phyloP scores from a whole-genome alignment of 2,888 invertebrate genomes.

The Agrochola lota region DNA sequence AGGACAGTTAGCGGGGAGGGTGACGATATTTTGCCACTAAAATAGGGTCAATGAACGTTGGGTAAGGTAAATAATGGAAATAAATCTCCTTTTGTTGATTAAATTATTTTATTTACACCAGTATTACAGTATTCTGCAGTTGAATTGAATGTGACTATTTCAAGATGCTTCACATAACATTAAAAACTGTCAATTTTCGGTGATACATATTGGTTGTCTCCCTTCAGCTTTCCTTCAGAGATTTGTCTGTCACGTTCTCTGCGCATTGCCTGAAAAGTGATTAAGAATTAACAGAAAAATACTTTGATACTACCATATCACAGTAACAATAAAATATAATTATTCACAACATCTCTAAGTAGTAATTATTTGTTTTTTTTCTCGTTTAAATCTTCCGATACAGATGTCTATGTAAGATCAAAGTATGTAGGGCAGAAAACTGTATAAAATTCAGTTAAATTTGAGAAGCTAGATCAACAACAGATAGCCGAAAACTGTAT shows the following conservation, averaged over 20 bases:
- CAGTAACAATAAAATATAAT: not conserved
- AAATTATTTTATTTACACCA: conserved; percentile 64
- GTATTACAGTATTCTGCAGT: conserved; percentile 37
- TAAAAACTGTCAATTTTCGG: conserved; percentile 91
- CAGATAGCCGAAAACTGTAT: too few species aligned
- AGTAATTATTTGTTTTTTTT: not conserved
- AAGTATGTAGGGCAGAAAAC: not conserved
- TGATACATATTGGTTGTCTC: conserved; percentile 90
- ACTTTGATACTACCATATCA: not conserved
- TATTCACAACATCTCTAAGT: not conserved
- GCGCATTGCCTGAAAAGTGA: conserved; percentile 88
- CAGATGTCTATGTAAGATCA: too few species aligned
- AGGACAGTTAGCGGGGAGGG: too few species aligned
- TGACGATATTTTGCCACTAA: too few species aligned
- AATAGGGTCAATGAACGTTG: too few species aligned
- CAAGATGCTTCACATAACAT: conserved; percentile 44
- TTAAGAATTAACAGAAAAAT: not conserved
- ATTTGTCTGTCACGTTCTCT: conserved; percentile 92
- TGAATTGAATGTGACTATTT: conserved; percentile 50
- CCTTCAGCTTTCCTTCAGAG: conserved; percentile 91
- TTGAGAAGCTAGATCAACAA: not conserved
- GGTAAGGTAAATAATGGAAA: not conserved
- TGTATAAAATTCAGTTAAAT: not conserved
- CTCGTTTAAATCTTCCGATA: too few species aligned
- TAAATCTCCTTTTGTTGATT: conserved; percentile 16